These are phyloP conservation scores for Euschistus heros DNA, from an alignment of 1,140 invertebrate species.

Conservation along the genomic window DNA sequence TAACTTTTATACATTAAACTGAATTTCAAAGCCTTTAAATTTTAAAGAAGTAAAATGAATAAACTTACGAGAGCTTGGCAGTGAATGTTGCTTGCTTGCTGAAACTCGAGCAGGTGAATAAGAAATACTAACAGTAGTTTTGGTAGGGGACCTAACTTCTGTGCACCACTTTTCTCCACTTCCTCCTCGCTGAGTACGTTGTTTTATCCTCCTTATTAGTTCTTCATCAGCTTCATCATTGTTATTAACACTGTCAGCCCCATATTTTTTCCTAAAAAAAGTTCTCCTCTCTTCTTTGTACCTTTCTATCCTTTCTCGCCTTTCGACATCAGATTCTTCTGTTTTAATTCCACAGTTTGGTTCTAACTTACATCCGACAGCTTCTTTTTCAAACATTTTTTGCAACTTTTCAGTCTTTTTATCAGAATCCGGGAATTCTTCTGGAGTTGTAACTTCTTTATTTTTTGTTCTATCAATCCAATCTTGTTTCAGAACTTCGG, in stretches of 20 bases:
- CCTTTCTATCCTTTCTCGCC: slow-evolving; percentile 35
- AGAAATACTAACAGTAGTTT: slow-evolving; percentile 30
- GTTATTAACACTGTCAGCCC: slow-evolving; percentile 66
- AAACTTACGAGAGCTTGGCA: slow-evolving; percentile 1
- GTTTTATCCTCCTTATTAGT: slow-evolving; percentile 29
- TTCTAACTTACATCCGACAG: background rate
- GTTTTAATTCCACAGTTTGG: background rate
- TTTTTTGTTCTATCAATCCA: background rate
- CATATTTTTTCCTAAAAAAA: slow-evolving; percentile 74
- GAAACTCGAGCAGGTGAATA: slow-evolving; percentile 28
- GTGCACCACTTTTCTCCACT: slow-evolving; percentile 17
- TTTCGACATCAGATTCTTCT: slow-evolving; percentile 36
- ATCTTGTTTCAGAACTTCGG: slow-evolving; percentile 22
- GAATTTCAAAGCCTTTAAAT: background rate
- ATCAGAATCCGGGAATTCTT: background rate
- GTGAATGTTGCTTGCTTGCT: background rate
- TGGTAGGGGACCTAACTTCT: slow-evolving; percentile 25
- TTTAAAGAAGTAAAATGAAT: background rate
- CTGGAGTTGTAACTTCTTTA: background rate
- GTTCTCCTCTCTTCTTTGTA: slow-evolving; percentile 84
- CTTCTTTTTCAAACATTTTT: slow-evolving; percentile 10
- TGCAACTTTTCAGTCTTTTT: slow-evolving; percentile 17
- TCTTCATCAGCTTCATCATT: slow-evolving; percentile 36
- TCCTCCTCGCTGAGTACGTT: slow-evolving; percentile 17
- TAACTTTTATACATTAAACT: no score